A percentile compares a stretch with the other conserved stretches of the same genome.
These are phyloP conservation scores for Eucidaris tribuloides DNA, from an alignment of 35 echinoderm and acorn worm genomes.

Conservation along the genomic window DNA sequence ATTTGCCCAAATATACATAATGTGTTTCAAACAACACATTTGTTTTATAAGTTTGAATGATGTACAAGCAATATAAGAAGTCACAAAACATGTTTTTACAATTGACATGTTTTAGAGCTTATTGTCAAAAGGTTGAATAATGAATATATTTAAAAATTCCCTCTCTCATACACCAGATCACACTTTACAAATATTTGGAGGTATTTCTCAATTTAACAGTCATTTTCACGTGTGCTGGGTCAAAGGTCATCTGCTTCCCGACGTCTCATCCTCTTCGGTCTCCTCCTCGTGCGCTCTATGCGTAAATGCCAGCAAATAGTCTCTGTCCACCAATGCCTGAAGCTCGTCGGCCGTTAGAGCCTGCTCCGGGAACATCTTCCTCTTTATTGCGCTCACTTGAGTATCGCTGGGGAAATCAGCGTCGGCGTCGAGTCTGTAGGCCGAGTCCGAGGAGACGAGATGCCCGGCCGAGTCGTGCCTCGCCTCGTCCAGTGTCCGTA, in stretches of 20 bases:
- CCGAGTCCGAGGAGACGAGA: slow-evolving; percentile 16
- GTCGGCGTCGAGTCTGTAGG: background rate
- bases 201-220: too few species aligned
- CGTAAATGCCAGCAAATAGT: slow-evolving; percentile 22
- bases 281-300: background rate
- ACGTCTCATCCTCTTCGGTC: background rate
- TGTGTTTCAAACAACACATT: too few species aligned
- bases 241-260: background rate
- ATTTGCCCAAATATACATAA: too few species aligned
- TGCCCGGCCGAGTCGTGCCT: slow-evolving; percentile 10
- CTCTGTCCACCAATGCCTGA: slow-evolving; percentile 43
- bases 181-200: too few species aligned
- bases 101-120: too few species aligned
- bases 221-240: too few species aligned
- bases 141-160: too few species aligned
- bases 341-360: slow-evolving; percentile 52
- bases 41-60: too few species aligned
- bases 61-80: too few species aligned
- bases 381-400: slow-evolving; percentile 45
- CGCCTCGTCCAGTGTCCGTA: slow-evolving; percentile 18
- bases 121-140: too few species aligned
- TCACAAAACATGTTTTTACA: too few species aligned
- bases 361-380: slow-evolving; percentile 70
- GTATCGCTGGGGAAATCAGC: background rate
- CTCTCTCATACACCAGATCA: too few species aligned